Evolutionary conservation across 2,797 vertebrate genomes (phyloP).

Genomic region (Staurois parvus): DNA sequence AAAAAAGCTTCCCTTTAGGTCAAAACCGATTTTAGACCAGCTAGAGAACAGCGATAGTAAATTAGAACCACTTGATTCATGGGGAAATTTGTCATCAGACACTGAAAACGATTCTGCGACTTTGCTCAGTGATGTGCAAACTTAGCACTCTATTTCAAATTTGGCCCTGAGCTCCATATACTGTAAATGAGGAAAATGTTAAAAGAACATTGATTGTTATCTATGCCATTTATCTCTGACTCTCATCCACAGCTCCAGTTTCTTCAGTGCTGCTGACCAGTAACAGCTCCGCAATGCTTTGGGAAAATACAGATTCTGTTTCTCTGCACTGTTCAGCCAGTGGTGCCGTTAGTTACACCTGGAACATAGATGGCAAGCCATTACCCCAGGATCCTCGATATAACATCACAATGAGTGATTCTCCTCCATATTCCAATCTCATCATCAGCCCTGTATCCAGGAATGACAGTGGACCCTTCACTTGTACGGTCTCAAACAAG

Average conservation of each 20-base stretch:
- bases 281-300: neutral
- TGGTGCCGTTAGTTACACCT: constrained; percentile 10
- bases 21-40: too few species aligned
- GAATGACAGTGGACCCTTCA: constrained; percentile 8
- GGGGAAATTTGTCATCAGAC: too few species aligned
- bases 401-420: neutral
- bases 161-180: too few species aligned
- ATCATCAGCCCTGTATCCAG: constrained; percentile 20
- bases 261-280: constrained; percentile 4
- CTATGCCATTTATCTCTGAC: neutral
- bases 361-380: constrained; percentile 3
- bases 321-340: constrained; percentile 12
- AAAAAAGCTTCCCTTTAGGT: too few species aligned
- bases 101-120: too few species aligned
- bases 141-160: too few species aligned
- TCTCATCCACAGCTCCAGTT: constrained; percentile 2
- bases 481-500: neutral
- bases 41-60: too few species aligned
- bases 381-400: neutral
- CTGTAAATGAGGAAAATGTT: too few species aligned
- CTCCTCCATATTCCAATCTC: constrained; percentile 18
- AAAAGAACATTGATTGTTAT: too few species aligned
- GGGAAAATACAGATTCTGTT: constrained; percentile 14
- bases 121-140: too few species aligned
- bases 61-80: too few species aligned